Conservation (phyloP, 2,113 vertebrate genomes). For the Chlorodrepanis virens region DNA sequence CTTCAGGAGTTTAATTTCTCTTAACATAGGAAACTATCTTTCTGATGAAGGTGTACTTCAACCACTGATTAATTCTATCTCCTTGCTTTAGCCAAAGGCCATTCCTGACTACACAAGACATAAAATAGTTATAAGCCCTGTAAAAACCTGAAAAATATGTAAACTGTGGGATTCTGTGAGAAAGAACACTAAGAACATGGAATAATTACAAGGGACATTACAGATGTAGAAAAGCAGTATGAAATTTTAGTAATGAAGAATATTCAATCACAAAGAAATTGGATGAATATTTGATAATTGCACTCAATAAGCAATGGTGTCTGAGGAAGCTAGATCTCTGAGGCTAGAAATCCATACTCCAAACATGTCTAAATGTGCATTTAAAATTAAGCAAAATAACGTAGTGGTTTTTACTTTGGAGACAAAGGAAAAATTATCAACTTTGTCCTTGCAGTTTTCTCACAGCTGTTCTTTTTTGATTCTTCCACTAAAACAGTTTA, state of each 20-base stretch:
- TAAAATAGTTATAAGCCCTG: neutral
- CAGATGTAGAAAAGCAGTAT: neutral
- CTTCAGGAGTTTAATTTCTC: neutral
- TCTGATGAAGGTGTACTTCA: neutral
- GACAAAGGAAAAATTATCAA: neutral
- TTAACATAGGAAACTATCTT: neutral
- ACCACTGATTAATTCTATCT: neutral
- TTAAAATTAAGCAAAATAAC: neutral
- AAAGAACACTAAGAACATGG: neutral
- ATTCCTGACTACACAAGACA: neutral
- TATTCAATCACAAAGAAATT: neutral
- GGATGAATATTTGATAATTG: neutral
- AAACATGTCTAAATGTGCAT: neutral
- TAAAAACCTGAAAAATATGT: neutral
- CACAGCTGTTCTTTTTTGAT: neutral
- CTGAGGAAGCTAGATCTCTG: neutral
- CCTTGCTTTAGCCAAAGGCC: neutral
- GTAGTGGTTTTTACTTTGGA: neutral
- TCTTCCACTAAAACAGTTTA: neutral
- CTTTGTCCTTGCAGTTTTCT: neutral
- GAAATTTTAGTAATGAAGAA: neutral
- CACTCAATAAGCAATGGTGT: neutral
- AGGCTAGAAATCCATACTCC: neutral
- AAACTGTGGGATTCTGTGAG: neutral
- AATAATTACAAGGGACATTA: neutral